Percentiles rank a stretch among this genome's conserved stretches.
Conservation (phyloP, 1,140 invertebrate genomes). For the Streblospio benedicti region DNA sequence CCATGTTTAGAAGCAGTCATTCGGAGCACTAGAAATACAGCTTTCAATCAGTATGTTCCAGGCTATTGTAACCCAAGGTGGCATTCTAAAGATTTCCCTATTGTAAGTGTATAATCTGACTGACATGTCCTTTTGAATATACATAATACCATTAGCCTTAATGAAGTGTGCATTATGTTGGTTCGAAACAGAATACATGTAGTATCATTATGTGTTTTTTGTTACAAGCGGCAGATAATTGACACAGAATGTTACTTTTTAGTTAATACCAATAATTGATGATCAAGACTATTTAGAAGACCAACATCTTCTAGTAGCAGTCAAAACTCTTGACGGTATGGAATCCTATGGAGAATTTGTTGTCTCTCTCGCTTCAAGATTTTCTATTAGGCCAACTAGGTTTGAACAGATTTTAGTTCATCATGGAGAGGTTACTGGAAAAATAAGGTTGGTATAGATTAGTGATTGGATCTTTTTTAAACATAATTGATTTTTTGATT, state of each 20-base stretch:
- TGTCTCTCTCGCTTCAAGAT: constrained; percentile 34
- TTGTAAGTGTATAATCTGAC: too few relatives aligned
- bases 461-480: too few relatives aligned
- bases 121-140: too few relatives aligned
- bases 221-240: too few relatives aligned
- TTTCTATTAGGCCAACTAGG: constrained; percentile 26
- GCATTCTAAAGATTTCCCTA: not conserved
- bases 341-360: constrained; percentile 47
- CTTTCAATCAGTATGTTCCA: not conserved
- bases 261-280: constrained; percentile 40
- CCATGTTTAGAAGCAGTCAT: constrained; percentile 32
- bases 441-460: too few relatives aligned
- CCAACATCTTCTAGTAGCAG: constrained; percentile 43
- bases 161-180: too few relatives aligned
- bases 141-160: too few relatives aligned
- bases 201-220: too few relatives aligned
- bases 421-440: constrained; percentile 40
- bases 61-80: constrained; percentile 8
- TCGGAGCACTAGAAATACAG: not conserved
- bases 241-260: too few relatives aligned
- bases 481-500: too few relatives aligned
- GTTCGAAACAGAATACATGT: too few relatives aligned
- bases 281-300: constrained; percentile 40
- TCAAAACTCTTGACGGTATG: constrained; percentile 33
- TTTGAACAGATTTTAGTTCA: constrained; percentile 36